Conservation (phyloP, 2,888 invertebrate species). For the Odontothrips loti region DNA sequence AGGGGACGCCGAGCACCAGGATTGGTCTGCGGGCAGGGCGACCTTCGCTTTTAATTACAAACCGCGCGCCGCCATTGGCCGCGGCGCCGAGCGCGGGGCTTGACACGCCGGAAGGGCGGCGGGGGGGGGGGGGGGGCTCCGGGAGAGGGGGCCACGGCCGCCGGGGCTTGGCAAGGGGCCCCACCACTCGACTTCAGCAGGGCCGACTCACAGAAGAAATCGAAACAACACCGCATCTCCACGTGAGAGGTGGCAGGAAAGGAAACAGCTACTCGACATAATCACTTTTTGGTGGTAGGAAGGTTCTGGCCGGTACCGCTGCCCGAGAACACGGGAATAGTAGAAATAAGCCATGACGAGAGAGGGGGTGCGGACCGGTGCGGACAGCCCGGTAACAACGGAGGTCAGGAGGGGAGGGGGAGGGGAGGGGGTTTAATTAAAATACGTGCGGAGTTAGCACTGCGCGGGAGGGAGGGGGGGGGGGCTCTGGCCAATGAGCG, state of each 20-base stretch:
- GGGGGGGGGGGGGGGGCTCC: background rate
- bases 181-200: no score
- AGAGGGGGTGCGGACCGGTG: background rate
- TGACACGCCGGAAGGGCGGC: background rate
- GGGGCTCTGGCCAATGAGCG: background rate
- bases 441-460: slow-evolving; percentile 11
- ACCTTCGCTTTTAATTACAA: no score
- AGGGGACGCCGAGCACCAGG: background rate
- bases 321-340: no score
- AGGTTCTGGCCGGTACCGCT: no score
- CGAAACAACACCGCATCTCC: no score
- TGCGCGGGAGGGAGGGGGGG: background rate
- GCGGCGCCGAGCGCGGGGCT: background rate
- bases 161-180: background rate
- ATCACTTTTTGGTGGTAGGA: no score
- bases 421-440: slow-evolving; percentile 18
- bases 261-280: no score
- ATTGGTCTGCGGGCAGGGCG: background rate
- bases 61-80: background rate
- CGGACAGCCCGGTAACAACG: no score
- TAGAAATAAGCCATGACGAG: background rate
- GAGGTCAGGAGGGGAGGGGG: background rate
- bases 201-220: no score
- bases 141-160: background rate
- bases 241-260: no score